Base-by-base conservation (phyloP, 2,113 vertebrate species). In the Panthera leo region DNA sequence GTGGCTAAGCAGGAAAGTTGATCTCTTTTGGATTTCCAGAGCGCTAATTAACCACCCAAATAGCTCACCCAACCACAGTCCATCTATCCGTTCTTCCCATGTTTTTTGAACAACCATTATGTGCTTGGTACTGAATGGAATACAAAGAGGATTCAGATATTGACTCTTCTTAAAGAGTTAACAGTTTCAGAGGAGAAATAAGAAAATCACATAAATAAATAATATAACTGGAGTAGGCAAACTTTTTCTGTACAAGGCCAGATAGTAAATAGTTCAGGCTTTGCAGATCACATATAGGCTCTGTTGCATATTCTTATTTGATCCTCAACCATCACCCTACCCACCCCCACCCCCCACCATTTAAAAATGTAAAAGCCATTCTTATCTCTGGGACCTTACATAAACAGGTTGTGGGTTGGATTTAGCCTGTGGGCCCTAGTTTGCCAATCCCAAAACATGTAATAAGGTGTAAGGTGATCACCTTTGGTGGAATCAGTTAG, bases 121-220 rank as follows among this genome's bases (percentile, higher is more conserved):
- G 48, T 68, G 51, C 75, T 92, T 88, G 36, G 55, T 31, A 92
- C 25, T 78, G 42, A 75, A 92, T 82, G 9, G 42, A 86, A 90
- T n/a, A 78, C 1, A 94, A 68, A 94, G 78, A 63, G 48, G 51
- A 93, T 39, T 96, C 39, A 58, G 55, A 71, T 92, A 94, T 19
- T 76, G 85, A 92, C 55, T 83, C 23, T 70, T 91, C 61, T 88
- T 45, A n/a, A 39, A n/a, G 67, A 75, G 29, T 71, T 73, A 78
- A 61, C 7, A 36, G 19, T 58, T 71, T 68, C 85, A 61, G 42
- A 89, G 71, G 21, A 34, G 51, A 91, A 82, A 63, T 61, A 55
- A 95, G 65, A 94, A 96, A 67, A 79, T 61, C n/a, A 75, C 7
- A 93, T 39, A 91, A 87, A 53, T 31, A 65, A 76, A 68, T 61